A percentile compares a stretch with the other conserved stretches of the same genome.
Conservation (phyloP, 2,113 vertebrate genomes). For the Dicentrarchus labrax region DNA sequence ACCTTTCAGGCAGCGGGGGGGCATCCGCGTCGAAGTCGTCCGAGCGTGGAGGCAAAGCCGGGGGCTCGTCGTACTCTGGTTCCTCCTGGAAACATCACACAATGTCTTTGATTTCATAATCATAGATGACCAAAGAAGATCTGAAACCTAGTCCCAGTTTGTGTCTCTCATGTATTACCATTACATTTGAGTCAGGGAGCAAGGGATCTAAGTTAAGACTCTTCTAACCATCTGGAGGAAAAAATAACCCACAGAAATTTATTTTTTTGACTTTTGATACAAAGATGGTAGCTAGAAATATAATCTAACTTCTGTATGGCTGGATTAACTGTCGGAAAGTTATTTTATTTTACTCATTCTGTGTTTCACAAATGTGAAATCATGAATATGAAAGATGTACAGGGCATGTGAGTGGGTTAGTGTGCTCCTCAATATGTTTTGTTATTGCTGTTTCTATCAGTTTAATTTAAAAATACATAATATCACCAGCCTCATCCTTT, state of each 20-base stretch:
- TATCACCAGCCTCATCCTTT: not conserved
- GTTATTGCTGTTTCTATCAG: not conserved
- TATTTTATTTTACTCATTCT: too few relatives aligned
- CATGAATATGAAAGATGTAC: too few relatives aligned
- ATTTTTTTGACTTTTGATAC: too few relatives aligned
- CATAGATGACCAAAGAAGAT: not conserved
- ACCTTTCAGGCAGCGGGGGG: slow-evolving; percentile 15
- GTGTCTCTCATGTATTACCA: not conserved
- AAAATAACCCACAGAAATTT: too few relatives aligned
- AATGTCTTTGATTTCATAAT: not conserved
- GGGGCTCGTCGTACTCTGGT: slow-evolving; percentile 67
- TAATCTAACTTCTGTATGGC: too few relatives aligned
- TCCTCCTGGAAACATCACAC: slow-evolving; percentile 46
- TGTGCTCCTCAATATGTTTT: not conserved
- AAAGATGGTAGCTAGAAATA: too few relatives aligned
- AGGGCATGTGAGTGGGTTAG: too few relatives aligned
- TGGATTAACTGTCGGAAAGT: too few relatives aligned
- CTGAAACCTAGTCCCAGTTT: not conserved
- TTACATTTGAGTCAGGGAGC: too few relatives aligned
- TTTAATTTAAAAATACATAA: not conserved
- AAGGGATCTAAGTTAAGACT: not conserved
- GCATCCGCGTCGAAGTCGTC: slow-evolving; percentile 33
- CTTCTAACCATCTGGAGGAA: too few relatives aligned
- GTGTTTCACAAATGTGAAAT: too few relatives aligned
- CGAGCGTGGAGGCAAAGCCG: slow-evolving; percentile 66